These are phyloP conservation scores for Dicrostonyx torquatus DNA, from an alignment of 2,797 vertebrate species.

Conservation along the genomic window DNA sequence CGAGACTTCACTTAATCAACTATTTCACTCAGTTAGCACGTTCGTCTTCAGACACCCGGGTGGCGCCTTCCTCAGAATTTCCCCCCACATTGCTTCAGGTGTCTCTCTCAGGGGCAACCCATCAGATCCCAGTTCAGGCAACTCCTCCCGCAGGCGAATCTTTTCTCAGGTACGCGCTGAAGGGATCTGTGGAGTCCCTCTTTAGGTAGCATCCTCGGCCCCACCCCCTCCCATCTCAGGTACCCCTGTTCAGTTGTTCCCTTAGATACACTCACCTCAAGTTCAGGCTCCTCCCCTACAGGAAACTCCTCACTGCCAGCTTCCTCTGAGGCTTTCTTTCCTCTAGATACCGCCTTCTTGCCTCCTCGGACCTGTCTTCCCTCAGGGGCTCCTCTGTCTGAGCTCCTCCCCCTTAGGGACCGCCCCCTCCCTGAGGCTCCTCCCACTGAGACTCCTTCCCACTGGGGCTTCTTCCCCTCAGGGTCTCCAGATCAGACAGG, in stretches of 20 bases:
- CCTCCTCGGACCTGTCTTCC: neutral
- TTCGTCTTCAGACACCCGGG: neutral
- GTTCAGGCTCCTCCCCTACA: neutral
- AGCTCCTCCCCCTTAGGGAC: neutral
- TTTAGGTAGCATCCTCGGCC: neutral
- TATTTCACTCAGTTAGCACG: neutral
- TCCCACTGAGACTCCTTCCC: neutral
- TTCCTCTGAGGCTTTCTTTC: too few relatives aligned
- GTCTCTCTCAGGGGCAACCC: neutral
- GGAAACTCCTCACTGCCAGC: neutral
- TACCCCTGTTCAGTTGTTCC: neutral
- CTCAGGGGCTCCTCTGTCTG: neutral
- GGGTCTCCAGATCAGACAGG: neutral
- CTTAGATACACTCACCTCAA: neutral
- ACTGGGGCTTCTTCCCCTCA: too few relatives aligned
- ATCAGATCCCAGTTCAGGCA: neutral
- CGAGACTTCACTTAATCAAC: neutral
- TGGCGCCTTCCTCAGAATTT: neutral
- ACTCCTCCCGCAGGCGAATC: neutral
- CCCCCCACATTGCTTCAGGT: too few relatives aligned
- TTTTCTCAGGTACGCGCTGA: neutral
- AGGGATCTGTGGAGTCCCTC: neutral
- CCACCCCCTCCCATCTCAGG: neutral
- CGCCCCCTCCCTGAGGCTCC: neutral
- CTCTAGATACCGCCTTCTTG: neutral